Evolutionary conservation across 2,113 vertebrate genomes (phyloP).

Genomic region (Podarcis cretensis): DNA sequence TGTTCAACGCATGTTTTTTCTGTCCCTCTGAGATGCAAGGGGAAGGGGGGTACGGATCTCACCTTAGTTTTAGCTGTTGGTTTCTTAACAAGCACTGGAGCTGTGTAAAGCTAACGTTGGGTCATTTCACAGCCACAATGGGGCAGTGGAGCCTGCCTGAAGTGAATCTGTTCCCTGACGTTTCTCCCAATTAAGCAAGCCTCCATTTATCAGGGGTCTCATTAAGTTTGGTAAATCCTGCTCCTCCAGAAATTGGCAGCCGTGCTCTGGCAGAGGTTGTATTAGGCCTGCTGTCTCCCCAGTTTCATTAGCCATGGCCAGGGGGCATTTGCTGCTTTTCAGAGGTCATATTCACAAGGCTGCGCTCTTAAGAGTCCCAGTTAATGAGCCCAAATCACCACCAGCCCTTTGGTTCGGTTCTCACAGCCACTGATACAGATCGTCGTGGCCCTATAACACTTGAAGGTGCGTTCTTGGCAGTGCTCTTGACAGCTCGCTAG

Average conservation of each 20-base stretch:
- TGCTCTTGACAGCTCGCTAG: neutral
- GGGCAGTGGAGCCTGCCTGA: neutral
- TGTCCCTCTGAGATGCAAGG: too few species aligned
- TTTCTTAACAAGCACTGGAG: neutral
- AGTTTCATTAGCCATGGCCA: neutral
- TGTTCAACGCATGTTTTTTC: constrained; percentile 33
- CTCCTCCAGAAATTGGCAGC: neutral
- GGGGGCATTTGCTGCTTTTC: neutral
- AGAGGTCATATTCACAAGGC: neutral
- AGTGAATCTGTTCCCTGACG: neutral
- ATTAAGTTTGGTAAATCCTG: neutral
- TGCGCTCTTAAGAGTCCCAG: neutral
- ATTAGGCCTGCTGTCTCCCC: neutral
- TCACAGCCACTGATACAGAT: neutral
- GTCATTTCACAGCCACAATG: neutral
- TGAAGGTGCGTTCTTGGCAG: neutral
- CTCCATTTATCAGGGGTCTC: constrained; percentile 6
- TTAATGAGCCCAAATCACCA: neutral
- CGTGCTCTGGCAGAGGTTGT: neutral
- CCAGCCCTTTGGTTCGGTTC: neutral
- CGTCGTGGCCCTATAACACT: neutral
- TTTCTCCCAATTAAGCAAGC: neutral
- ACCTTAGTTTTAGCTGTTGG: neutral
- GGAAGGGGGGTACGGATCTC: neutral
- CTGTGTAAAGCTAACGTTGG: neutral